phyloP scores from a whole-genome alignment of 2,113 vertebrate species.

The Grus americana region DNA sequence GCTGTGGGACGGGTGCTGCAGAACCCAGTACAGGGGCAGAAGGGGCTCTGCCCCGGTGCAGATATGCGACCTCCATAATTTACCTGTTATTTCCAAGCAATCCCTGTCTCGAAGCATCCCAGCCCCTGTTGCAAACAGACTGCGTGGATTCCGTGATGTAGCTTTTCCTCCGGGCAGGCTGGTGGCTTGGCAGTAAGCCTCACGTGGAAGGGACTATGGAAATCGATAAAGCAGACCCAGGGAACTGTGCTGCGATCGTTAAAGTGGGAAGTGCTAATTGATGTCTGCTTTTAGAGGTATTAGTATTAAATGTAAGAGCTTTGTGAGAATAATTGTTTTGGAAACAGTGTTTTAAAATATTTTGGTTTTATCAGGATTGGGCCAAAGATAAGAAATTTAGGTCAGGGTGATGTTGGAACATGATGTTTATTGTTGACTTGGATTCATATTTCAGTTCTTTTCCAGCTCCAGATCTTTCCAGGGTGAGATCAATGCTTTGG shows the following conservation, averaged over 20 bases:
- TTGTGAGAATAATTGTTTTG: not conserved
- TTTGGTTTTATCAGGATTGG: not conserved
- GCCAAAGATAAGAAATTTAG: not conserved
- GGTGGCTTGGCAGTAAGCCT: not conserved
- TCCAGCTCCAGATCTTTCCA: not conserved
- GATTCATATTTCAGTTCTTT: not conserved
- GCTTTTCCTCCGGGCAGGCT: not conserved
- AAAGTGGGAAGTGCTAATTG: not conserved
- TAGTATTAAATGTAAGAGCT: not conserved
- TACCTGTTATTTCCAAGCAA: not conserved
- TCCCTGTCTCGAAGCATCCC: not conserved
- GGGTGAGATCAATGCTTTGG: not conserved
- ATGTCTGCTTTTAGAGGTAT: not conserved
- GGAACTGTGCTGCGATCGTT: not conserved
- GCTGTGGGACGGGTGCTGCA: not conserved
- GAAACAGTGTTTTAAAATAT: not conserved
- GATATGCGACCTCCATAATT: not conserved
- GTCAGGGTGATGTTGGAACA: not conserved
- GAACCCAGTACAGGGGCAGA: not conserved
- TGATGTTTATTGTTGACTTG: not conserved
- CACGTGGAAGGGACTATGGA: not conserved
- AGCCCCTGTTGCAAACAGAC: not conserved
- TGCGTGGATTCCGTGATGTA: rapidly evolving
- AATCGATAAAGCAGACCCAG: not conserved
- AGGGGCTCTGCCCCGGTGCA: not conserved